Base-by-base conservation (phyloP, 2,797 vertebrate species). In the Notamacropus eugenii region DNA sequence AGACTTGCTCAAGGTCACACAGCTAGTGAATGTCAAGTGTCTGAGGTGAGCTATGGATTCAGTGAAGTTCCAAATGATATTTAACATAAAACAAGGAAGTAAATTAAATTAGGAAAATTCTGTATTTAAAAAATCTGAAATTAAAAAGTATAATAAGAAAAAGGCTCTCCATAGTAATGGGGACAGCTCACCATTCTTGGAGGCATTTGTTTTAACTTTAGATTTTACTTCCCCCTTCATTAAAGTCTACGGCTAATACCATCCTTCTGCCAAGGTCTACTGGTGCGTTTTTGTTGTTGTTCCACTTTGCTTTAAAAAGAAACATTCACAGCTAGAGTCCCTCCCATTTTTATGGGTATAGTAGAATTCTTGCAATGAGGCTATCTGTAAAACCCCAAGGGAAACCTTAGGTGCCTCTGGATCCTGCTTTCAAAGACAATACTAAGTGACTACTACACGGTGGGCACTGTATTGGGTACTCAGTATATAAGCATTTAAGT, bases 301-400 rank as follows among this genome's bases (percentile, higher is more conserved):
- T 34, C 19, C 16, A 57, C n/a, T 12, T 55, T 28, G 55, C 24
- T 52, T 67, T 59, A 55, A 87, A 74, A 54, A 57, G 52, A 24
- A 56, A 31, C 14, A 34, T 92, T 10, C 11, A n/a, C 54, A 93
- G 55, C 0, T 0, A 50, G 52, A 97, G 55, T 67, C n/a, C 59
- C 27, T 46, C 34, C 58, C n/a, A 87, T 92, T 82, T 82, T 95
- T 34, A 54, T n/a, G 19, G 40, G n/a, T 92, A 54, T 55, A 92
- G 22, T 92, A 94, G 57, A 94, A 34, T 94, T 62, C 94, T 93
- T 93, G 87, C 96, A 96, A 67, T 92, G 95, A 97, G 93, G 95
- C 91, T 91, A 87, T 54, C 82, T 93, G 28, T 10, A 50, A 93
- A 94, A 91, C 62, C 62, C 27, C n/a, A 34, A 46, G 54, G 92